These are phyloP conservation scores for Chouioia cunea DNA, from an alignment of 2,888 invertebrate genomes.

Conservation along the genomic window DNA sequence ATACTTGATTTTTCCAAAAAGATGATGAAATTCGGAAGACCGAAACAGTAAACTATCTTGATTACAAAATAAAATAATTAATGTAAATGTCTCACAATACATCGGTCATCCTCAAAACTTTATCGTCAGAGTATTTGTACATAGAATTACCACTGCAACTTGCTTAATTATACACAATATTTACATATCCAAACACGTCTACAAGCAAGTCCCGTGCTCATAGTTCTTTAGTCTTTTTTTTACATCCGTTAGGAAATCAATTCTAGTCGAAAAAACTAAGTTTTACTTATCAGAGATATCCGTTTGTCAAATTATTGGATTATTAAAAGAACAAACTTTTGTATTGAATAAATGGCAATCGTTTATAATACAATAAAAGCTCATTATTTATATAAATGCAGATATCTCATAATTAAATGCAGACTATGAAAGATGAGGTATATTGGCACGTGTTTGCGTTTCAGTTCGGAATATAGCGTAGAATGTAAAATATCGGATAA, in stretches of 20 bases:
- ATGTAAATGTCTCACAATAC: constrained; percentile 19
- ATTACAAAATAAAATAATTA: constrained; percentile 16
- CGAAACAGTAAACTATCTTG: constrained; percentile 7
- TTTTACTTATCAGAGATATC: constrained; percentile 20
- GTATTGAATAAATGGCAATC: constrained; percentile 23
- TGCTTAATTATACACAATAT: constrained; percentile 12
- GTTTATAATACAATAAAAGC: constrained; percentile 30
- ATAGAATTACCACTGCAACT: constrained; percentile 21
- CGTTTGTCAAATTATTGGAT: constrained; percentile 28
- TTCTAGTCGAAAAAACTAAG: constrained; percentile 19
- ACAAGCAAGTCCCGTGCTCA: constrained; percentile 11
- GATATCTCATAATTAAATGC: constrained; percentile 43
- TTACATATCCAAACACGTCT: constrained; percentile 36
- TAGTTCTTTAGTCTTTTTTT: constrained; percentile 32
- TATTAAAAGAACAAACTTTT: constrained; percentile 17
- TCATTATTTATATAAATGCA: constrained; percentile 43
- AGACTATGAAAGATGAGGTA: constrained; percentile 39
- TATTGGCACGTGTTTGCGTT: constrained; percentile 44
- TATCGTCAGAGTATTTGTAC: constrained; percentile 12
- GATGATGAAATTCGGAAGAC: constrained; percentile 35
- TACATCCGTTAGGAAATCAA: constrained; percentile 25
- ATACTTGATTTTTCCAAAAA: constrained; percentile 20
- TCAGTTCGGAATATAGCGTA: constrained; percentile 36
- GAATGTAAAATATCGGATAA: constrained; percentile 21
- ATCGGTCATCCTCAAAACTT: background rate